These are phyloP conservation scores for Apodemia zela DNA, from an alignment of 2,888 invertebrate genomes.

Conservation along the genomic window DNA sequence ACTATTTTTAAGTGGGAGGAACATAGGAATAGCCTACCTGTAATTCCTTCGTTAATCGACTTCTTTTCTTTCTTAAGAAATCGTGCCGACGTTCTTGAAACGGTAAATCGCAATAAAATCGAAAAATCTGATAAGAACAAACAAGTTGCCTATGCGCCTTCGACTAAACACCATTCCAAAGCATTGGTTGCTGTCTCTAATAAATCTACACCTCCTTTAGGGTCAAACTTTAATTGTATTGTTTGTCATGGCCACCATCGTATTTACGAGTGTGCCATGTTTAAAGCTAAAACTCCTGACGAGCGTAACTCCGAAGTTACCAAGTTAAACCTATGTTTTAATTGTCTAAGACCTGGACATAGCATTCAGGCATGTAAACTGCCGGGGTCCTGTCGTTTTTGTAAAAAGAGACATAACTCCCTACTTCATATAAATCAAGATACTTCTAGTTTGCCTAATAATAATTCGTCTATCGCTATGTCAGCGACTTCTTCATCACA, in stretches of 20 bases:
- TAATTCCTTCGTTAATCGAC: constrained; percentile 22
- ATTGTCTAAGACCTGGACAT: constrained; percentile 31
- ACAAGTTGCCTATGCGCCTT: background rate
- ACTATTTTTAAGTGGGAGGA: constrained; percentile 17
- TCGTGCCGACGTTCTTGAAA: constrained; percentile 33
- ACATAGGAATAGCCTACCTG: constrained; percentile 23
- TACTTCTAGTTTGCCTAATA: background rate
- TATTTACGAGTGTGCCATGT: constrained; percentile 27
- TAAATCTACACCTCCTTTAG: background rate
- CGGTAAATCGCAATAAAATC: constrained; percentile 25
- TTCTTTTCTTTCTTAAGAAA: constrained; percentile 31
- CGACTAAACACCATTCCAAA: background rate
- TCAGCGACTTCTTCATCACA: background rate
- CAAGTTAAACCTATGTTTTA: constrained; percentile 27
- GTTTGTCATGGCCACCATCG: constrained; percentile 28
- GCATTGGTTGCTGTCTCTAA: constrained; percentile 17
- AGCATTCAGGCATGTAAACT: constrained; percentile 21
- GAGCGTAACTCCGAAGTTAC: constrained; percentile 17
- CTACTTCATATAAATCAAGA: background rate
- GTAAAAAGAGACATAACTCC: constrained; percentile 24
- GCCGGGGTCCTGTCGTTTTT: constrained; percentile 25
- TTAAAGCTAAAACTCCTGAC: constrained; percentile 22
- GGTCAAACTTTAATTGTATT: constrained; percentile 18
- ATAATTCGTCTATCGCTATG: background rate
- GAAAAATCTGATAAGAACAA: background rate